Conservation (phyloP, 2,888 invertebrate genomes). For the Aphodius sticticus region DNA sequence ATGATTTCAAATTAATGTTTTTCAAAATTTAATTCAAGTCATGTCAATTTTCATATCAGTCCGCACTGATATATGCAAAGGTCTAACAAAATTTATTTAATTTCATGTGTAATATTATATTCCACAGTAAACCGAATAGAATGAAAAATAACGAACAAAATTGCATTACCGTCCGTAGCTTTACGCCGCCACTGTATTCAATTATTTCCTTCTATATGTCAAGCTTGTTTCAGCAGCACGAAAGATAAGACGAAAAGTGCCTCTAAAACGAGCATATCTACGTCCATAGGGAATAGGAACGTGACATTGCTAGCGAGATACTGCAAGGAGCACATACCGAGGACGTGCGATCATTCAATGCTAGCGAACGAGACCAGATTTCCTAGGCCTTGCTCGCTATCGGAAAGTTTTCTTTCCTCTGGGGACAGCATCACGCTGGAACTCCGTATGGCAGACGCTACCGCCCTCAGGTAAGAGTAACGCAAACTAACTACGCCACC, state of each 20-base stretch:
- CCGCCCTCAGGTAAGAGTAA: conserved; percentile 77
- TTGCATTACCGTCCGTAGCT: not conserved
- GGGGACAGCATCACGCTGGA: conserved; percentile 84
- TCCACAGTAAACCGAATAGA: not conserved
- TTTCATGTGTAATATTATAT: not conserved
- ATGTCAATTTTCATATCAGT: too few species aligned
- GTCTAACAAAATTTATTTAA: too few species aligned
- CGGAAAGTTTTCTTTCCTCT: conserved; percentile 84
- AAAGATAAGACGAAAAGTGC: conserved; percentile 52
- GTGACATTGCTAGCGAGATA: conserved; percentile 82
- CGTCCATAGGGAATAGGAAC: conserved; percentile 67
- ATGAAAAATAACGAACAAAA: not conserved
- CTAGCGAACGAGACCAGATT: conserved; percentile 64
- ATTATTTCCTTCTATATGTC: conserved; percentile 20
- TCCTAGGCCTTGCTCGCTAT: conserved; percentile 76
- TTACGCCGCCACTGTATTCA: not conserved
- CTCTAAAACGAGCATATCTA: conserved; percentile 48
- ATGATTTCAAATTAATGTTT: too few species aligned
- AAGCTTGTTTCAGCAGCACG: conserved; percentile 49
- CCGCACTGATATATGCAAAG: too few species aligned
- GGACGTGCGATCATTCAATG: conserved; percentile 84
- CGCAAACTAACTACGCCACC: conserved; percentile 5
- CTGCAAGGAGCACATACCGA: conserved; percentile 82
- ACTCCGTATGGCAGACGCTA: conserved; percentile 80
- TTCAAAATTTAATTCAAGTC: too few species aligned